Evolutionary conservation across 2,113 vertebrate genomes (phyloP), one percentile per base, ranked within the genome.

Genomic region (Neopipo cinnamomea): DNA sequence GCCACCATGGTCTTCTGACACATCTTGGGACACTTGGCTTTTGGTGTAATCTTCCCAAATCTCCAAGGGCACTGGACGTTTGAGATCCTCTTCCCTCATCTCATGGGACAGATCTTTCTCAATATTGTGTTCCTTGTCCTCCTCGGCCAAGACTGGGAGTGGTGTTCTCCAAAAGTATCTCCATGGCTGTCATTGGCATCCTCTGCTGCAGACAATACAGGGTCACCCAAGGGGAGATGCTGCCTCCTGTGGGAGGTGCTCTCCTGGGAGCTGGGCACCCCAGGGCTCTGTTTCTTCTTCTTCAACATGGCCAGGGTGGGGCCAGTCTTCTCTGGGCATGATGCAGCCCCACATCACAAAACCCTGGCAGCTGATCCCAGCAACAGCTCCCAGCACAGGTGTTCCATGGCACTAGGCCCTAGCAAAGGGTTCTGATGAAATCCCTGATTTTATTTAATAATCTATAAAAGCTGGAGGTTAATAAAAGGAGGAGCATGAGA

Each of bases 331-430:
- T 68, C 41, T 61, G 62, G 30, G 17, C 30, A 41, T 27, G 35
- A 18, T 18, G 25, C 37, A 12, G 25, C 61, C 61, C 61, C 12
- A 2, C 16, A 55, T 35, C n/a, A 12, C 55, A 35, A 41, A 28
- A 33, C 28, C 28, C 24, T 55, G 47, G 39, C n/a, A 53, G 16
- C 20, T 68, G n/a, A 53, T 46, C 39, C 28, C 39, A 75, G 44
- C 15, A 46, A 24, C n/a, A 6, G 24, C 8, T 70, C 6, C 47
- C 42, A 30, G 28, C 1, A 0, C 16, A 23, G 14, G 6, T 25
- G 9, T 47, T 21, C 41, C 18, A 6, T 55, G 49, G 27, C 20
- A 53, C 12, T 67, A n/a, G 65, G 65, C 23, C 23, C 23, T 25
- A n/a, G 33, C 31, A 67, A 30, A 6, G 11, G 7, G 8, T 63